Evolutionary conservation across 2,113 vertebrate species (phyloP).

Genomic region (Apus apus): DNA sequence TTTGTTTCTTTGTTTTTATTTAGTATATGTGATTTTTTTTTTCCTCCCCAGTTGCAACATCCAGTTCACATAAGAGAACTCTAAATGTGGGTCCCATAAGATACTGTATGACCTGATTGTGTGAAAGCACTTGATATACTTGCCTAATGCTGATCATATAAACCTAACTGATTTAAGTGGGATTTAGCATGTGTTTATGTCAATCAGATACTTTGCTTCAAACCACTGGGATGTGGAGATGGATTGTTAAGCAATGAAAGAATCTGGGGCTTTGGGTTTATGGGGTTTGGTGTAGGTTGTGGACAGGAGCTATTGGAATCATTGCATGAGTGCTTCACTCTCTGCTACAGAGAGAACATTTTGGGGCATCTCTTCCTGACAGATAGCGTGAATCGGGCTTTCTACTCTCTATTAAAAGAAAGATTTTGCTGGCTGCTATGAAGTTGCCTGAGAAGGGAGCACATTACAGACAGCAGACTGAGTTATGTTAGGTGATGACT

Average conservation of each 20-base stretch:
- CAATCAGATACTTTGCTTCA: background rate
- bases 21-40: background rate
- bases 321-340: background rate
- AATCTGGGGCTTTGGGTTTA: background rate
- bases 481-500: background rate
- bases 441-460: background rate
- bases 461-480: background rate
- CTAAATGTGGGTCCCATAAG: background rate
- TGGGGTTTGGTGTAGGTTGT: background rate
- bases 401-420: background rate
- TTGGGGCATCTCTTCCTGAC: background rate
- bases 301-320: background rate
- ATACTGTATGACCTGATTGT: background rate
- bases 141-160: background rate
- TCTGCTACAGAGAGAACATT: background rate
- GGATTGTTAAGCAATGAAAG: background rate
- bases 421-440: background rate
- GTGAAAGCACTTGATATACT: background rate
- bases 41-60: background rate
- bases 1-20: background rate
- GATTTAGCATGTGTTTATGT: background rate
- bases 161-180: background rate
- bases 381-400: rapidly evolving
- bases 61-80: background rate
- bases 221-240: background rate